Conservation (phyloP, 2,797 vertebrate genomes). For the Naso thynnoides region DNA sequence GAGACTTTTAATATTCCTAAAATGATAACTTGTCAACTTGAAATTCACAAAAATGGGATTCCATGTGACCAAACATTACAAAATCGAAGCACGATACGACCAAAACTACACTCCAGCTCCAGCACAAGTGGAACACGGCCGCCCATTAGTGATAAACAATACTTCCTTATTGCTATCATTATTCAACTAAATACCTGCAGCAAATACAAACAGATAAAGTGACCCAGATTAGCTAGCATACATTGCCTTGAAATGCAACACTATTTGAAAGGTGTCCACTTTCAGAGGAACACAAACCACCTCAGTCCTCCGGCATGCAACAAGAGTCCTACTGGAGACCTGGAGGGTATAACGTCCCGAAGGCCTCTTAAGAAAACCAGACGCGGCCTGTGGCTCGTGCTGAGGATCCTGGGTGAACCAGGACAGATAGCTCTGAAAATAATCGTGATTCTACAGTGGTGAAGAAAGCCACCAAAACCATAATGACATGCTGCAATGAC, state of each 20-base stretch:
- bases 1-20: not conserved
- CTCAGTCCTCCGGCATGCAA: slow-evolving; percentile 76
- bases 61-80: not conserved
- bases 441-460: slow-evolving; percentile 38
- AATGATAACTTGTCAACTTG: not conserved
- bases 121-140: slow-evolving; percentile 29
- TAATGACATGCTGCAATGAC: slow-evolving; percentile 44
- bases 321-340: slow-evolving; percentile 71
- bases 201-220: slow-evolving; percentile 80
- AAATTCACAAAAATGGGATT: slow-evolving; percentile 2
- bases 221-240: slow-evolving; percentile 78
- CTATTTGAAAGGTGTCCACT: slow-evolving; percentile 83
- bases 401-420: slow-evolving; percentile 29
- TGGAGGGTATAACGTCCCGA: slow-evolving; percentile 58
- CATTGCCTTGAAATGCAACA: slow-evolving; percentile 80
- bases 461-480: slow-evolving; percentile 34
- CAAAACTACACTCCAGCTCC: slow-evolving; percentile 5
- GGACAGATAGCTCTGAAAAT: slow-evolving; percentile 45
- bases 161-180: slow-evolving; percentile 38
- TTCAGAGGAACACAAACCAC: slow-evolving; percentile 83
- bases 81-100: not conserved
- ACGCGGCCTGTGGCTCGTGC: slow-evolving; percentile 39
- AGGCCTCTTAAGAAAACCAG: slow-evolving; percentile 60
- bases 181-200: slow-evolving; percentile 69
- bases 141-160: slow-evolving; percentile 32